Base-by-base conservation (phyloP, 2,888 invertebrate species). In the Ramazzottius varieornatus region DNA sequence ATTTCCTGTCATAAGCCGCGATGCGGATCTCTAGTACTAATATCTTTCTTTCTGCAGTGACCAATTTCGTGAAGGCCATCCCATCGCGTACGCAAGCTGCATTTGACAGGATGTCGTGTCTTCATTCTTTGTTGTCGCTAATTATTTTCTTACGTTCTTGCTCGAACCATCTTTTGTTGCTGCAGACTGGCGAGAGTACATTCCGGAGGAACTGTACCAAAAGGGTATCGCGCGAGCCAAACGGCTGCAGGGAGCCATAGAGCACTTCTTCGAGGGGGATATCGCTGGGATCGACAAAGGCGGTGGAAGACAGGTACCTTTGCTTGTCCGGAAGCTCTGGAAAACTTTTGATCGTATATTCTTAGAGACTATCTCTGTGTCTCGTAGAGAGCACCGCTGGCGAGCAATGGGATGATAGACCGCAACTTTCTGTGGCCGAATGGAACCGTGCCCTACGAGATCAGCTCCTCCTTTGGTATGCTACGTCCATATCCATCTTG, bases 231-330 rank as follows among this genome's bases (percentile, higher is more conserved):
- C 8, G 54, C 8, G 24, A 54, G 20, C 20, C 54, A 54, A 54
- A 4, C 54, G 24, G 29, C 8, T 54, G 4, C 4, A 13, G 54
- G 54, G 29, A 16, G 8, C 4, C 4, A 24, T 54, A 24, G 54
- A 54, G 54, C 54, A 54, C 29, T 54, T 54, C 29, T 66, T 66
- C 32, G 66, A 66, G 46, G 66, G 66, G 4, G 66, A 66, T 54
- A 66, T 66, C 16, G 66, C 66, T 24, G 65, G 65, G 2, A 65
- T 66, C 40, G 32, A 46, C 33, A 65, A 4, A n/a, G 33, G 24
- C 33, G 46, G 29, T 24, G 54, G 54, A 4, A 54, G 24, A 16
- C 54, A 54, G 29, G 54, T 54, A n/a, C n/a, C n/a, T n/a, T n/a
- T n/a, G n/a, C n/a, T n/a, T n/a, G n/a, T n/a, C n/a, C n/a, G n/a